Evolutionary conservation across 2,888 invertebrate genomes (phyloP), one percentile per base, ranked within the genome.

Genomic region (Junonia oenone): DNA sequence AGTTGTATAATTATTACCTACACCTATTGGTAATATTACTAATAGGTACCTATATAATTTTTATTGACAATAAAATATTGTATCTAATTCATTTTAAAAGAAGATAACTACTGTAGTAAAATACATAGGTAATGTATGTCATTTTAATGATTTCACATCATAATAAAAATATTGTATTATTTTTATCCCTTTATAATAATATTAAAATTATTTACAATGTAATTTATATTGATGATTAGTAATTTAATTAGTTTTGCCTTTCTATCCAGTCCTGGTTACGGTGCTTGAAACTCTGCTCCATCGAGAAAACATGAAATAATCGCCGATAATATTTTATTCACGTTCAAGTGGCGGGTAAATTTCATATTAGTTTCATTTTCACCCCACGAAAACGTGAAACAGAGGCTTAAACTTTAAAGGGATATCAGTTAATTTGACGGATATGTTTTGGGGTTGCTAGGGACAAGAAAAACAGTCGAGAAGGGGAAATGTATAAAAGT

Each of bases 401-500:
- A 14, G 14, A 15, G 9, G 45, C 40, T 19, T 31, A 35, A 37
- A 48, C 27, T 45, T 19, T 31, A 35, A 37, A 48, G 35, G 14
- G 3, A 14, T 17, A 8, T 50, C 22, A 22, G 33, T 50, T 46
- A 35, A n/a, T 45, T 6, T 47, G 33, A 55, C 50, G 45, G 48
- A 55, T 45, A 48, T 35, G 51, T 68, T 38, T 33, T 66, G 58
- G 64, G 68, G 70, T 76, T 69, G 65, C 63, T 67, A 66, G 69
- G 71, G 69, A 75, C 74, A 71, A 70, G 68, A 75, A 77, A 75
- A 75, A 69, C 66, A 62, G 63, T 59, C 66, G 70, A 81, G 83
- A 67, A 81, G 82, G 84, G 83, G 83, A 71, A 81, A 65, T 69
- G 71, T 87, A 88, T 88, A 88, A 81, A 85, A 85, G 85, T 72